Conservation (phyloP, 2,797 vertebrate genomes). For the Gallinago solitaria region DNA sequence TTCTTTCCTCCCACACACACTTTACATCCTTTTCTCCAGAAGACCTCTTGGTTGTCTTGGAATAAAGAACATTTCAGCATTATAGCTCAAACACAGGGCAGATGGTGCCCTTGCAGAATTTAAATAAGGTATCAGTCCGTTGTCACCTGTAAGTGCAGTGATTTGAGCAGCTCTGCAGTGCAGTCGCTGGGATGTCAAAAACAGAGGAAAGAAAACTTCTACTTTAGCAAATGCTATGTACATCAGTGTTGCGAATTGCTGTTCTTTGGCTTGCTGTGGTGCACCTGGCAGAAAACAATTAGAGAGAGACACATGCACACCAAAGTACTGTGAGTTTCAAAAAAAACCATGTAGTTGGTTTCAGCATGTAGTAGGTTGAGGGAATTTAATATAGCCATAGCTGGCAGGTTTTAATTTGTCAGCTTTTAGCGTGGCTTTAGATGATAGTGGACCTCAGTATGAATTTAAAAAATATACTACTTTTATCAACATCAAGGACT, state of each 20-base stretch:
- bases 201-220: neutral
- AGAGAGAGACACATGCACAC: neutral
- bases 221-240: neutral
- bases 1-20: neutral
- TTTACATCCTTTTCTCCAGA: neutral
- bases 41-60: neutral
- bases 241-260: neutral
- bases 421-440: neutral
- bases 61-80: neutral
- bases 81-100: neutral
- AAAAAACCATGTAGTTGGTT: neutral
- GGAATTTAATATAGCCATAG: neutral
- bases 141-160: neutral
- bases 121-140: neutral
- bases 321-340: neutral
- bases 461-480: neutral
- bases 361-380: neutral
- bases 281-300: neutral
- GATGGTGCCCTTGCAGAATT: neutral
- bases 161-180: neutral
- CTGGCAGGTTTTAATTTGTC: constrained; percentile 11
- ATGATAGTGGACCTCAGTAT: neutral
- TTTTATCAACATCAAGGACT: neutral
- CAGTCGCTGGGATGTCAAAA: neutral
- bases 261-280: neutral